phyloP scores from a whole-genome alignment of 2,113 vertebrate genomes.

The Cromileptes altivelis region DNA sequence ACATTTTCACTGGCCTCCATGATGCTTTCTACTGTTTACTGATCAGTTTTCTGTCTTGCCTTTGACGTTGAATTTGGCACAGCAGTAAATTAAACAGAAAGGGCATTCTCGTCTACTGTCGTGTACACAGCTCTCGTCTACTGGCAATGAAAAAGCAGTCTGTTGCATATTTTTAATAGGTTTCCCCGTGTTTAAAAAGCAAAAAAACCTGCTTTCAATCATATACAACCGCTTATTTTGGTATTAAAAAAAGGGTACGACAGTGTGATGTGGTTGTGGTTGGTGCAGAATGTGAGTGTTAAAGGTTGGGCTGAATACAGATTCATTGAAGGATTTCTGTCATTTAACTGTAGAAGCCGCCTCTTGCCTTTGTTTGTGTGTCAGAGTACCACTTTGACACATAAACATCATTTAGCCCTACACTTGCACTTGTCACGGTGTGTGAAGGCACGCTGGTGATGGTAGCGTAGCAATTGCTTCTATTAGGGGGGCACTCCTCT shows the following conservation, averaged over 20 bases:
- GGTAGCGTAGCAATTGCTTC: conserved; percentile 44
- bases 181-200: no score
- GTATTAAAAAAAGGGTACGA: background rate
- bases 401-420: conserved; percentile 34
- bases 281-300: background rate
- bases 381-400: conserved; percentile 1
- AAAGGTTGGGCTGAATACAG: conserved; percentile 12
- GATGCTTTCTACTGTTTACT: no score
- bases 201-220: no score
- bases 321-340: conserved; percentile 20
- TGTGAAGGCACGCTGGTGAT: background rate
- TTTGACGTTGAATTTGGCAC: no score
- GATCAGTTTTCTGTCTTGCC: no score
- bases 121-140: no score
- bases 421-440: conserved; percentile 52
- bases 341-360: conserved; percentile 14
- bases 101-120: no score
- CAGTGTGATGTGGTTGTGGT: conserved; percentile 12
- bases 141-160: no score
- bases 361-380: conserved; percentile 47
- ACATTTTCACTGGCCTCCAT: no score
- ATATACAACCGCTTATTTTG: no score
- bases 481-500: conserved; percentile 58
- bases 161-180: no score
- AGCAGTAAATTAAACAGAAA: no score